Percentiles rank a stretch among this genome's conserved stretches.
Conservation (phyloP, 1,140 invertebrate genomes). For the Trichoplusia ni region DNA sequence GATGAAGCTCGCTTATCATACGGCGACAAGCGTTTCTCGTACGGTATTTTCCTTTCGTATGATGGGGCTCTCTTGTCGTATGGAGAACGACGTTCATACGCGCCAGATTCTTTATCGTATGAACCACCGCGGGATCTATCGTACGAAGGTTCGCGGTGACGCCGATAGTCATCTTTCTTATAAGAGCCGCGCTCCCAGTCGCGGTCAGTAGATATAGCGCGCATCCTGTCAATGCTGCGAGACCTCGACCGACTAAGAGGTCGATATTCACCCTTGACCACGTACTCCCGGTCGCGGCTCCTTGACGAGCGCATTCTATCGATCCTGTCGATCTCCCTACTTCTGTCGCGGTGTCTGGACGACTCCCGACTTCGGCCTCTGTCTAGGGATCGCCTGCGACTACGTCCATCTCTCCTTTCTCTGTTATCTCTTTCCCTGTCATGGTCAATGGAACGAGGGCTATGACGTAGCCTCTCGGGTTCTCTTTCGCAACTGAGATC, state of each 20-base stretch:
- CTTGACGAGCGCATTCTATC: slow-evolving; percentile 79
- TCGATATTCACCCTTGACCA: slow-evolving; percentile 76
- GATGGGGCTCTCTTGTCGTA: slow-evolving; percentile 76
- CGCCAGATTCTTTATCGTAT: slow-evolving; percentile 57
- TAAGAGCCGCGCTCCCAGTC: slow-evolving; percentile 79
- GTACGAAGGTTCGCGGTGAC: slow-evolving; percentile 71
- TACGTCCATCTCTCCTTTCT: slow-evolving; percentile 61
- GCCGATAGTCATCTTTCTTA: slow-evolving; percentile 80
- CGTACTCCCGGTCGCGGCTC: slow-evolving; percentile 80
- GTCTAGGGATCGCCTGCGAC: slow-evolving; percentile 63
- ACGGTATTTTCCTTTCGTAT: slow-evolving; percentile 71
- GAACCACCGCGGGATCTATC: slow-evolving; percentile 73
- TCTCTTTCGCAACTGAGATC: slow-evolving; percentile 81
- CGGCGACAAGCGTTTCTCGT: slow-evolving; percentile 71
- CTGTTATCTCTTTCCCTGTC: slow-evolving; percentile 65
- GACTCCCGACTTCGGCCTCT: slow-evolving; percentile 49
- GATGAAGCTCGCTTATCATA: slow-evolving; percentile 74
- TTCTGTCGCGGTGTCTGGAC: slow-evolving; percentile 63
- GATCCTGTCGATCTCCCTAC: slow-evolving; percentile 61
- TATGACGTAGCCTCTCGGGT: slow-evolving; percentile 63
- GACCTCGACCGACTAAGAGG: slow-evolving; percentile 72
- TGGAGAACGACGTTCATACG: slow-evolving; percentile 63
- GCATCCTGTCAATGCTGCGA: slow-evolving; percentile 73
- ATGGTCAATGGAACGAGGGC: slow-evolving; percentile 62
- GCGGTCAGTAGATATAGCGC: slow-evolving; percentile 65